Base-by-base conservation (phyloP, 2,797 vertebrate species). In the Antennarius maculatus region DNA sequence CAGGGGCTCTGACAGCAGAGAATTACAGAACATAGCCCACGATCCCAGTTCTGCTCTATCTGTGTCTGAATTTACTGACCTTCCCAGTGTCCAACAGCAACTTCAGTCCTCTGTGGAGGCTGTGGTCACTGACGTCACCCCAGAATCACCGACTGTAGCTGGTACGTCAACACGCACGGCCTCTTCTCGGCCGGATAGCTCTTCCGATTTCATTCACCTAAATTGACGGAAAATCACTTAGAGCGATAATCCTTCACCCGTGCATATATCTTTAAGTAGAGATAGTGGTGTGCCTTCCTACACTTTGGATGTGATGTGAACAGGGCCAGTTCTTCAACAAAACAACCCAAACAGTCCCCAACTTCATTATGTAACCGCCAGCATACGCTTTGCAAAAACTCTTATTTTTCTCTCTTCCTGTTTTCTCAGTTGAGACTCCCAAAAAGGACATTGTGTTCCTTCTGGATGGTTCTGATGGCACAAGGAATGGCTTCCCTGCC, bases 391-490 rank as follows among this genome's bases (percentile, higher is more conserved):
- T 43, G 42, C 42, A 43, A 14, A 43, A 13, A 3, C 13, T 14
- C 42, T 43, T 43, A 43, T 43, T 43, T 15, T 13, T 39, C 13
- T 56, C 28, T 61, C 17, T 56, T 28, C 18, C 67, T 67, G 15
- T 64, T 67, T 56, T 49, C 48, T 54, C 37, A 82, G 80, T 63
- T 56, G 66, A 70, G 23, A 54, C 46, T 42, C 23, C 29, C 59
- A 65, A 88, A 85, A 95, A 93, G 69, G 96, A 97, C 9, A 86
- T 96, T 69, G 94, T 97, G 17, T 96, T 96, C 77, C 91, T 95
- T 71, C 83, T 95, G 0, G 96, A 96, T 28, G 94, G 94, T 54
- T 96, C 96, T 0, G 95, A 96, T 43, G 88, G 84, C 0, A 93
- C 92, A 70, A 88, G 92, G 71, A 87, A 59, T 18, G 89, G 86